These are phyloP conservation scores for Amphiprion percula DNA, from an alignment of 2,113 vertebrate species.

Conservation along the genomic window DNA sequence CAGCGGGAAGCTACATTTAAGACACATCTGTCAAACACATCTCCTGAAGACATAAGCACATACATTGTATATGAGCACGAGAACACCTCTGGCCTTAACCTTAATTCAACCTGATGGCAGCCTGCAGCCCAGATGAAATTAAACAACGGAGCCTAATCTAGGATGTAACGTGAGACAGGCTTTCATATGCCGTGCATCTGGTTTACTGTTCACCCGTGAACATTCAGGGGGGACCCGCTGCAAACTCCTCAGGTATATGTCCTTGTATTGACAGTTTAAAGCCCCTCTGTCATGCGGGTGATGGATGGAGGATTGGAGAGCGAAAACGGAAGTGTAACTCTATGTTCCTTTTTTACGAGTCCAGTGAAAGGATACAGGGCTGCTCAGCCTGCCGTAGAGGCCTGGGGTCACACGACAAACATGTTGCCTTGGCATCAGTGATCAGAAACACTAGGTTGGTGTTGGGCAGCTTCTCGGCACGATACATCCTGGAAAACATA, in stretches of 20 bases:
- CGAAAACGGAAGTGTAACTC: slow-evolving; percentile 46
- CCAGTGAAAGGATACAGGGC: slow-evolving; percentile 94
- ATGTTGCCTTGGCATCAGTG: slow-evolving; percentile 93
- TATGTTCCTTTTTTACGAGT: slow-evolving; percentile 54
- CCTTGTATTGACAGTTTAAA: slow-evolving; percentile 64
- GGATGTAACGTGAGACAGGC: slow-evolving; percentile 58
- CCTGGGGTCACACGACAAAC: slow-evolving; percentile 92
- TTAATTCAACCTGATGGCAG: slow-evolving; percentile 65
- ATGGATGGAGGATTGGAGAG: slow-evolving; percentile 61
- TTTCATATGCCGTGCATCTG: slow-evolving; percentile 72
- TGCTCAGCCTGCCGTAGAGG: slow-evolving; percentile 95
- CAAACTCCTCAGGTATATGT: slow-evolving; percentile 62
- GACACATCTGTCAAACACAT: slow-evolving; percentile 61
- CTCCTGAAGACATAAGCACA: slow-evolving; percentile 9
- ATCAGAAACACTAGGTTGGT: slow-evolving; percentile 98
- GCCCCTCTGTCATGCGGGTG: slow-evolving; percentile 51
- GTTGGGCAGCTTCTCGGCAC: slow-evolving; percentile 94
- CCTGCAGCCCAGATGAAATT: slow-evolving; percentile 42
- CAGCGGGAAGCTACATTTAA: slow-evolving; percentile 52
- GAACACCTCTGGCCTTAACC: slow-evolving; percentile 32
- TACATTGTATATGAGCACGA: not conserved
- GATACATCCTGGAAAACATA: slow-evolving; percentile 88
- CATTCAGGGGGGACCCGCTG: slow-evolving; percentile 61
- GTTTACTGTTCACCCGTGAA: slow-evolving; percentile 71
- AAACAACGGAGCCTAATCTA: slow-evolving; percentile 59